These are phyloP conservation scores for Enoplosus armatus DNA, from an alignment of 2,797 vertebrate species.

Conservation along the genomic window DNA sequence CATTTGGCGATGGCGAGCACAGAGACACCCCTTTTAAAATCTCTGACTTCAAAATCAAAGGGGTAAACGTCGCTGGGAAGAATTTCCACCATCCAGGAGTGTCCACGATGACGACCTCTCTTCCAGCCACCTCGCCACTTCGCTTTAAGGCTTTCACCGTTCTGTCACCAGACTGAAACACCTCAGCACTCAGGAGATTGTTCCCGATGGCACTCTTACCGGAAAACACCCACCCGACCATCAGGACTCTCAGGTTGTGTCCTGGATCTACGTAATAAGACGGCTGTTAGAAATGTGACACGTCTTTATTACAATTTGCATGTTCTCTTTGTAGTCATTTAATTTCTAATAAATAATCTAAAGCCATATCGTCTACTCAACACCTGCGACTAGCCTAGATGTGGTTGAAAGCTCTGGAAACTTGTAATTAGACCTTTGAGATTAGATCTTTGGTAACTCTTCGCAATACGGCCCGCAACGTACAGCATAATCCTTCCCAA, in stretches of 20 bases:
- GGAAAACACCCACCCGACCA: constrained; percentile 26
- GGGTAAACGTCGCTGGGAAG: background rate
- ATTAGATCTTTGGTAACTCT: background rate
- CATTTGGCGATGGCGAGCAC: constrained; percentile 44
- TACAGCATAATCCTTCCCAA: no score
- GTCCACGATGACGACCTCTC: constrained; percentile 36
- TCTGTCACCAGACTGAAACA: constrained; percentile 22
- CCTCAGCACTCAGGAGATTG: background rate
- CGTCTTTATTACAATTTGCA: background rate
- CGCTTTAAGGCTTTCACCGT: background rate
- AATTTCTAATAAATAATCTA: background rate
- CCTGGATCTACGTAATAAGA: constrained; percentile 6
- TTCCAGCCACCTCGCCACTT: constrained; percentile 1
- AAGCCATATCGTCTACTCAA: background rate
- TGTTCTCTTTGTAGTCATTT: background rate
- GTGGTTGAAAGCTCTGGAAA: background rate
- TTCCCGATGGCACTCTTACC: constrained; percentile 14
- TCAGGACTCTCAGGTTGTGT: constrained; percentile 24
- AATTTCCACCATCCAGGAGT: constrained; percentile 53
- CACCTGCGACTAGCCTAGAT: background rate
- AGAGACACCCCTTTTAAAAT: constrained; percentile 19
- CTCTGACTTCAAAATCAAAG: background rate
- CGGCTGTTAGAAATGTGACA: background rate
- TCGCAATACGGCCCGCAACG: no score
- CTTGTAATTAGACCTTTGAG: background rate